Conservation (phyloP, 2,113 vertebrate species). For the Ameiurus melas region DNA sequence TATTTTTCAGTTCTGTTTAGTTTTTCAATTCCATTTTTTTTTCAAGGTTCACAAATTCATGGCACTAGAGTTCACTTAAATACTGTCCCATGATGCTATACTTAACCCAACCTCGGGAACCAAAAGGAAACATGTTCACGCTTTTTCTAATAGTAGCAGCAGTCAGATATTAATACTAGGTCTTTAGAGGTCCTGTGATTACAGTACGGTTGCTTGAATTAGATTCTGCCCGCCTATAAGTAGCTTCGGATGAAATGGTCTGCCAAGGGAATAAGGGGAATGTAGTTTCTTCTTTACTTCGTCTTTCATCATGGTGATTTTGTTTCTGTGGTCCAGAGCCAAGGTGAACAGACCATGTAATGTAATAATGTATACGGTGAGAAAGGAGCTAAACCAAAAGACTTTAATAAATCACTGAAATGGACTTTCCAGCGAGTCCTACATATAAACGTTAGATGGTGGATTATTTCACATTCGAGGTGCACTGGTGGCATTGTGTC, state of each 20-base stretch:
- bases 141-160: neutral
- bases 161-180: neutral
- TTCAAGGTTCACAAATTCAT: too few relatives aligned
- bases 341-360: neutral
- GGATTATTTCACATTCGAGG: neutral
- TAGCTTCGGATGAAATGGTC: neutral
- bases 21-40: too few relatives aligned
- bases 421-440: neutral
- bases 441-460: neutral
- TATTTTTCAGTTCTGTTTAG: too few relatives aligned
- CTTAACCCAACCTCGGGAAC: neutral
- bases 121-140: neutral
- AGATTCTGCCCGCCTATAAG: neutral
- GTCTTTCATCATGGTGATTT: neutral
- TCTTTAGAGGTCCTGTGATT: neutral
- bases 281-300: neutral
- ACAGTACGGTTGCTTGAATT: neutral
- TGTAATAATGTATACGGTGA: constrained; percentile 5
- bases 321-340: neutral
- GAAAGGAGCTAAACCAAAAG: neutral
- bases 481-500: neutral
- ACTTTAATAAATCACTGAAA: neutral
- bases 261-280: neutral
- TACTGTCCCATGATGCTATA: too few relatives aligned
- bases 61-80: too few relatives aligned